Conservation (phyloP, 1,140 invertebrate species). For the Scylla paramamosain region DNA sequence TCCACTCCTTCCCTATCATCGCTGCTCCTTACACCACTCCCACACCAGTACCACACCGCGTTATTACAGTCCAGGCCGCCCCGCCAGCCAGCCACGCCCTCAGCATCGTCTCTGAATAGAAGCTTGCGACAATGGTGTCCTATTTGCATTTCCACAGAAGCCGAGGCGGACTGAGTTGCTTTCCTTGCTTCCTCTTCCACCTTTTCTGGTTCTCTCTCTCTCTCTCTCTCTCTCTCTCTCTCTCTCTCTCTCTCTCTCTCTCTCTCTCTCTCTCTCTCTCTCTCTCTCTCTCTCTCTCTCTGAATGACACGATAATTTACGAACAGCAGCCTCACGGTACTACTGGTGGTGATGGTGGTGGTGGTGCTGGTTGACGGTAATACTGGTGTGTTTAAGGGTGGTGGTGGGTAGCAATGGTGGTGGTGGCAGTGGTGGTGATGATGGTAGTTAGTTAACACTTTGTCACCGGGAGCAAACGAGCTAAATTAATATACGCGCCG, state of each 20-base stretch:
- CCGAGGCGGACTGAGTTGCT: background rate
- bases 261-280: constrained; percentile 20
- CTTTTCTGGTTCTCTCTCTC: background rate
- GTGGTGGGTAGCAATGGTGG: background rate
- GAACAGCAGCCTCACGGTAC: too few species aligned
- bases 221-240: constrained; percentile 20
- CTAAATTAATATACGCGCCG: background rate
- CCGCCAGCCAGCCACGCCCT: background rate
- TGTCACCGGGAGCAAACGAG: background rate
- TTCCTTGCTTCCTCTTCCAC: background rate
- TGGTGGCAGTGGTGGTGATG: background rate
- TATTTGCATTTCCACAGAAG: background rate
- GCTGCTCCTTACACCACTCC: background rate
- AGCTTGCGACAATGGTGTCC: background rate
- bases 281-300: background rate
- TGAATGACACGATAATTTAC: too few species aligned
- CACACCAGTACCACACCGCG: background rate
- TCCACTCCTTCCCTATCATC: background rate
- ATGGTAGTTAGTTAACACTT: background rate
- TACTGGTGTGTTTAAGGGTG: background rate
- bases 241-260: constrained; percentile 20
- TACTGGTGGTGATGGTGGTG: too few species aligned
- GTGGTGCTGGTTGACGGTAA: background rate
- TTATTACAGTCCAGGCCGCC: background rate
- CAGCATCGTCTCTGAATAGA: background rate